These are phyloP conservation scores for Apostichopus parvimensis DNA, from an alignment of 35 echinoderm and acorn worm species.

Conservation along the genomic window DNA sequence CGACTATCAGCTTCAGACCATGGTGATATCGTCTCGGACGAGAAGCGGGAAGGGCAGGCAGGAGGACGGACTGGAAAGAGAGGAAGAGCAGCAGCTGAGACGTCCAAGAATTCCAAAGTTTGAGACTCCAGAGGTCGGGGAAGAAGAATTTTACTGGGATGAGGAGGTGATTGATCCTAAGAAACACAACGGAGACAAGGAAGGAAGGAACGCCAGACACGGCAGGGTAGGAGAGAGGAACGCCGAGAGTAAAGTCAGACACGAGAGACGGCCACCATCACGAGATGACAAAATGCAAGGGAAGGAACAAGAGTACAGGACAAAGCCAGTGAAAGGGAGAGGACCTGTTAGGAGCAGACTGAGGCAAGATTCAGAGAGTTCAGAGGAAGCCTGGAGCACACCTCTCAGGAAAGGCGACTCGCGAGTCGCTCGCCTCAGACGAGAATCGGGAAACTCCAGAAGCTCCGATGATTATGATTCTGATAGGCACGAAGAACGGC, in stretches of 20 bases:
- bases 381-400: slow-evolving; percentile 26
- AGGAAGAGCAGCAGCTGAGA: slow-evolving; percentile 23
- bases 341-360: slow-evolving; percentile 22
- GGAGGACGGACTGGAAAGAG: not conserved
- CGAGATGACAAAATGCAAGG: not conserved
- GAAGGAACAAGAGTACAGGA: not conserved
- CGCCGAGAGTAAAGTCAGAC: not conserved
- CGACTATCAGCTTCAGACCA: slow-evolving; percentile 47
- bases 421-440: slow-evolving; percentile 1
- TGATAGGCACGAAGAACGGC: slow-evolving; percentile 21
- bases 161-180: slow-evolving; percentile 17
- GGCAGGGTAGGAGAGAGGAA: not conserved
- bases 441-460: slow-evolving; percentile 49
- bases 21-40: slow-evolving; percentile 45
- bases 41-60: not conserved
- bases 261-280: not conserved
- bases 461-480: slow-evolving; percentile 41
- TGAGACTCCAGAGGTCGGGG: not conserved
- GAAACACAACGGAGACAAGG: not conserved
- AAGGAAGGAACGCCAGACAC: not conserved
- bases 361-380: slow-evolving; percentile 51
- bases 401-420: not conserved
- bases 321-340: slow-evolving; percentile 15
- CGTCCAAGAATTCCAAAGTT: slow-evolving; percentile 34
- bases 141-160: slow-evolving; percentile 49